Evolutionary conservation across 2,888 invertebrate genomes (phyloP).

Genomic region (Anodontia alba): DNA sequence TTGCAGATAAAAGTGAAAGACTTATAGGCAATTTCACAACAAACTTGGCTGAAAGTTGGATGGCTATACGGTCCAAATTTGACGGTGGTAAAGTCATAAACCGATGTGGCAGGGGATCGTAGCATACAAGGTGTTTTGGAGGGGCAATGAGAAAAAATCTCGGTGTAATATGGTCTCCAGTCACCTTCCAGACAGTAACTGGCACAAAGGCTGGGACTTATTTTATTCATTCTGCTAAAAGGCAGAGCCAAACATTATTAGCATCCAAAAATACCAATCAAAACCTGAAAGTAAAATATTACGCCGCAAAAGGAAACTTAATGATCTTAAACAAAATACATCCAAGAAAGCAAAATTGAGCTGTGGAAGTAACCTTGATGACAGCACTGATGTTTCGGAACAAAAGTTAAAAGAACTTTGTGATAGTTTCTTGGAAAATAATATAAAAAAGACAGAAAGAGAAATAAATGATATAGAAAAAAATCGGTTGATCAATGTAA

Average conservation of each 20-base stretch:
- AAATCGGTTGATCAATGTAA: constrained; percentile 19
- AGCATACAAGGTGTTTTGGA: constrained; percentile 47
- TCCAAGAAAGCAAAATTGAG: constrained; percentile 22
- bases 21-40: no score
- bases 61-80: constrained; percentile 46
- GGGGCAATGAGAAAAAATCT: no score
- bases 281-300: constrained; percentile 5
- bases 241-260: not conserved
- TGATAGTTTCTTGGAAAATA: no score
- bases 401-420: no score
- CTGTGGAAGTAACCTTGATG: no score
- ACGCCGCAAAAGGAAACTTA: constrained; percentile 23
- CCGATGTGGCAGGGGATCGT: constrained; percentile 32
- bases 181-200: no score
- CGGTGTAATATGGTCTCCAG: constrained; percentile 35
- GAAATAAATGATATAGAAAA: constrained; percentile 18
- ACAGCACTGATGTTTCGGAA: constrained; percentile 2
- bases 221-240: not conserved
- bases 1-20: no score
- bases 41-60: no score
- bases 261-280: constrained; percentile 4
- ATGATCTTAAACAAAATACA: not conserved
- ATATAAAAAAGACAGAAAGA: not conserved
- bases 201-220: no score
- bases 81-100: constrained; percentile 53